These are phyloP conservation scores for Lepidostoma basale DNA, from an alignment of 1,140 invertebrate genomes.

Conservation along the genomic window DNA sequence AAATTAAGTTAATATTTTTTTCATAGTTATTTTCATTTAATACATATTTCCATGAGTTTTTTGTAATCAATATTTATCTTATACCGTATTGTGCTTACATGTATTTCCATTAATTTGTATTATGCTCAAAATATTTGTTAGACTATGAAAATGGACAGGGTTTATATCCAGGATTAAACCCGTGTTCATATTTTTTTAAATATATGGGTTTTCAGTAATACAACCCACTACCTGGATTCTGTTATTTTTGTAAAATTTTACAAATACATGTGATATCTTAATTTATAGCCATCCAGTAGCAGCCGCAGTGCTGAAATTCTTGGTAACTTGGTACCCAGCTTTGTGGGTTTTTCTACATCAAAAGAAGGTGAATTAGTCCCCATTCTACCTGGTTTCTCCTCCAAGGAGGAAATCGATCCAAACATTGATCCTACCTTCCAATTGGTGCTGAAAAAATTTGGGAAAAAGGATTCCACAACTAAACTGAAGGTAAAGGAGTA, in stretches of 20 bases:
- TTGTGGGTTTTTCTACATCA: slow-evolving; percentile 71
- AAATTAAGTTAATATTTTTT: slow-evolving; percentile 18
- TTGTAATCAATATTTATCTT: neutral
- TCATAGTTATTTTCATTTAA: neutral
- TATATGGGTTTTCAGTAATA: slow-evolving; percentile 13
- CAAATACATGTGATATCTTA: neutral
- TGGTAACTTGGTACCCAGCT: slow-evolving; percentile 63
- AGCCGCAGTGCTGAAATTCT: slow-evolving; percentile 79
- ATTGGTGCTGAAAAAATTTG: slow-evolving; percentile 75
- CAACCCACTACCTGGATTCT: neutral
- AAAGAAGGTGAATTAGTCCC: slow-evolving; percentile 67
- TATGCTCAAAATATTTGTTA: neutral
- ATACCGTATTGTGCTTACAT: neutral
- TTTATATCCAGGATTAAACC: neutral
- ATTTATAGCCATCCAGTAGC: slow-evolving; percentile 78
- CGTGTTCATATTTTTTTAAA: slow-evolving; percentile 18
- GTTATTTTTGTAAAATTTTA: neutral
- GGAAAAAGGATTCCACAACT: slow-evolving; percentile 85
- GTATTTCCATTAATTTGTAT: neutral
- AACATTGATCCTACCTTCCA: slow-evolving; percentile 68
- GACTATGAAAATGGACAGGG: neutral
- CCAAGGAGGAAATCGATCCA: slow-evolving; percentile 63
- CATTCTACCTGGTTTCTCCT: slow-evolving; percentile 61
- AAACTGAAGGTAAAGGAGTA: slow-evolving; percentile 78
- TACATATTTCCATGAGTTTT: neutral